Percentiles rank a stretch among this genome's conserved stretches.
Conservation (phyloP, 2,888 invertebrate genomes). For the Aproaerema taeniolella region DNA sequence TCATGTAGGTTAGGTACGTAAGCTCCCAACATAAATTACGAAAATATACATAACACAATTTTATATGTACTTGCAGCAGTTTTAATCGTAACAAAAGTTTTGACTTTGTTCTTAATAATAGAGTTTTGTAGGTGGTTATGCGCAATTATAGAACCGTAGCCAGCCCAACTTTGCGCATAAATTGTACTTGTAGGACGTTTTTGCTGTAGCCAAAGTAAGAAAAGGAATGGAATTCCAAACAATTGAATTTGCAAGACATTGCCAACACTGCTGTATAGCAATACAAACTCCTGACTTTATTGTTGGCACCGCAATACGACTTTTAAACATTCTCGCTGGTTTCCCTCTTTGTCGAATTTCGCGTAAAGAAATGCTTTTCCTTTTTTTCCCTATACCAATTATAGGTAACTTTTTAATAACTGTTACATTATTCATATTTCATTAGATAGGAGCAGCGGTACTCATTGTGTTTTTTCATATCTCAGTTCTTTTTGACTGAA, state of each 20-base stretch:
- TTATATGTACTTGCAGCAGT: not conserved
- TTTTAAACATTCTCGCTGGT: conserved; percentile 14
- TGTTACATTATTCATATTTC: not conserved
- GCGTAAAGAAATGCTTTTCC: not conserved
- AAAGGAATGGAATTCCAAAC: conserved; percentile 27
- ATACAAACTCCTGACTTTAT: conserved; percentile 1
- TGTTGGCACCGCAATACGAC: conserved; percentile 16
- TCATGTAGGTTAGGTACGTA: too few species aligned
- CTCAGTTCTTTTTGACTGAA: too few species aligned
- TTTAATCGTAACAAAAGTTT: not conserved
- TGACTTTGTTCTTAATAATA: conserved; percentile 28
- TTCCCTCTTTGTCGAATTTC: conserved; percentile 14
- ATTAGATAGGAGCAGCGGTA: too few species aligned
- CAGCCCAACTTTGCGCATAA: conserved; percentile 34
- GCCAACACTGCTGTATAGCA: conserved; percentile 2
- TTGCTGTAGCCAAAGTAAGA: conserved; percentile 20
- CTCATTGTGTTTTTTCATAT: too few species aligned
- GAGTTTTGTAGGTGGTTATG: conserved; percentile 31
- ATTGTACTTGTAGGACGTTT: conserved; percentile 30
- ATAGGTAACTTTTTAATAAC: too few species aligned
- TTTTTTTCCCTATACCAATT: too few species aligned
- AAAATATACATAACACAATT: not conserved
- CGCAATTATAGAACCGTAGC: conserved; percentile 21
- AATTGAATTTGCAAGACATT: conserved; percentile 26
- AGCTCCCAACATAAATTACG: too few species aligned